Base-by-base conservation (phyloP, 1,140 invertebrate genomes). In the Papilio aristodemus region DNA sequence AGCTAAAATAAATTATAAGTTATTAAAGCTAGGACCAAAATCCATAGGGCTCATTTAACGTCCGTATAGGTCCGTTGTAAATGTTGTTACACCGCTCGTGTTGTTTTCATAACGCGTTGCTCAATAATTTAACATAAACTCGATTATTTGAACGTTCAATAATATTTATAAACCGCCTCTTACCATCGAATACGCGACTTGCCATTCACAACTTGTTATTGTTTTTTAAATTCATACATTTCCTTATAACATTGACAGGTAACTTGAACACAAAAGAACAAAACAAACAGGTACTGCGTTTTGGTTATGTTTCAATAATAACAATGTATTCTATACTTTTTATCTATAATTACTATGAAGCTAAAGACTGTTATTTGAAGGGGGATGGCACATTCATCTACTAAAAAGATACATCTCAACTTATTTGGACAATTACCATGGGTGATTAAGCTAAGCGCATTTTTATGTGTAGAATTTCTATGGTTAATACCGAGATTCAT, bases 131-230 rank as follows among this genome's bases (percentile, higher is more conserved):
- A 22, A 54, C 46, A 54, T 54, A 54, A 54, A 54, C 46, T 54
- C 46, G 46, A 54, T 54, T 54, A 54, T 54, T 54, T 54, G 46
- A 54, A 54, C 46, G 46, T 54, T 54, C 10, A 54, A 54, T 13
- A 32, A 11, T 54, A 54, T 54, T 54, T 54, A 54, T 54, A 54
- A 54, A 54, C 46, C 27, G 27, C 27, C 3, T 22, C 46, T 54
- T 54, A 54, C 17, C 46, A 54, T 22, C 46, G 46, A 22, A 54
- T 54, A 25, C 10, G 6, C 2, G 27, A 13, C 11, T 11, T 54
- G 22, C 17, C 46, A 54, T 54, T 54, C 46, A 54, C 19, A 25
- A 54, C 11, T 54, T 54, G 46, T 54, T 25, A 54, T 54, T 11
- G 17, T 54, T 22, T n/a, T n/a, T 46, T 54, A 22, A 54, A 54